Evolutionary conservation across 1,140 invertebrate genomes (phyloP).

Genomic region (Campoletis sonorensis): DNA sequence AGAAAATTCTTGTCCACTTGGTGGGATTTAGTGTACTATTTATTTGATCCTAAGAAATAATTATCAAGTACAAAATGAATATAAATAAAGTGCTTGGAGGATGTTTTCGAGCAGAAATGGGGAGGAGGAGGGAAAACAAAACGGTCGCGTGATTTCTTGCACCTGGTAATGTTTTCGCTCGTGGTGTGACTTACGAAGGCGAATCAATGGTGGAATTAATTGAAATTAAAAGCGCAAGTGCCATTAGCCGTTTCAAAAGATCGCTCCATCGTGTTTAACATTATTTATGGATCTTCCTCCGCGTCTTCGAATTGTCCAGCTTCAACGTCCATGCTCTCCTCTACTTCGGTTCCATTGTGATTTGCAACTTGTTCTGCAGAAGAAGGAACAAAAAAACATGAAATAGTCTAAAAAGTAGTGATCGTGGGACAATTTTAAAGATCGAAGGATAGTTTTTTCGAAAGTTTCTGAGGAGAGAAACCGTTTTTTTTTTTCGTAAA

Average conservation of each 20-base stretch:
- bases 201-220: slow-evolving; percentile 56
- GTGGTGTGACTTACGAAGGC: slow-evolving; percentile 48
- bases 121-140: not conserved
- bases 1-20: not conserved
- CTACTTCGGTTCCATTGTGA: slow-evolving; percentile 68
- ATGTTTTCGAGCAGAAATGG: slow-evolving; percentile 45
- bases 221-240: slow-evolving; percentile 71
- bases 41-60: slow-evolving; percentile 68
- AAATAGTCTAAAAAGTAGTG: not conserved
- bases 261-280: slow-evolving; percentile 20
- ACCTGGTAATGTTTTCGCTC: slow-evolving; percentile 10
- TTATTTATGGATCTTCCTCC: slow-evolving; percentile 73
- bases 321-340: slow-evolving; percentile 76
- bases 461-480: too few relatives aligned
- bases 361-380: slow-evolving; percentile 65
- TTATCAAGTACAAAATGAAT: slow-evolving; percentile 73
- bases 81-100: slow-evolving; percentile 71
- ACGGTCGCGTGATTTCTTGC: not conserved
- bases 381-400: slow-evolving; percentile 30
- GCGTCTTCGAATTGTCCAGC: slow-evolving; percentile 79
- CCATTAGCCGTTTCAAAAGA: slow-evolving; percentile 51
- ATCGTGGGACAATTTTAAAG: not conserved
- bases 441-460: not conserved
- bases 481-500: too few relatives aligned
- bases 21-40: slow-evolving; percentile 57